Evolutionary conservation across 1,140 invertebrate species (phyloP), one percentile per base, ranked within the genome.

Genomic region (Galleria mellonella): DNA sequence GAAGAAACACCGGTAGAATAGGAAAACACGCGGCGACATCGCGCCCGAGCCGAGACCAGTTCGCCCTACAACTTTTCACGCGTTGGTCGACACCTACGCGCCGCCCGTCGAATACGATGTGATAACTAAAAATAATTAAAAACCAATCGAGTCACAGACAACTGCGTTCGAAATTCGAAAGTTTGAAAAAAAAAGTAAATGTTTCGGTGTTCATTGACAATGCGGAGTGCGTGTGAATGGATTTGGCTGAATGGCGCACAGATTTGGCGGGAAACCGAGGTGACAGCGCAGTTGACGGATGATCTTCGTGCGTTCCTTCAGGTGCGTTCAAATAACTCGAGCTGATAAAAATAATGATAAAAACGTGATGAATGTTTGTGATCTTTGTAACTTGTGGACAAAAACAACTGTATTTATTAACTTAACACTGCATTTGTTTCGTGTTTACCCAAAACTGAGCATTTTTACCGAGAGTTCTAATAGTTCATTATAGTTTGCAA

Each of bases 301-400:
- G 78, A 78, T 55, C 57, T 70, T 78, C 73, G 69, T 73, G 70
- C 78, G 64, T 62, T 54, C 59, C 50, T 73, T 71, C 75, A 83
- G 78, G 78, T 83, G 78, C 73, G 78, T 79, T 78, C 68, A 72
- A 64, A 61, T 74, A 65, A 62, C 62, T 23, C 47, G 62, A 39
- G 44, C 57, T 45, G 61, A 65, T 67, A 72, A 61, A 47, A 60
- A 51, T 44, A 41, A 17, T 45, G 43, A 39, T 10, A 37, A 23
- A 11, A 14, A 37, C 32, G 33, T 65, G 59, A 79, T 79, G 62
- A 65, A 71, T 73, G 65, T 62, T 55, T 15, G 15, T 17, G n/a
- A n/a, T 15, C 15, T 46, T 31, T 29, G 28, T 23, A 41, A 32
- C 43, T 42, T 39, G 31, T 42, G 38, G 45, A 33, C 17, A 40